phyloP scores from a whole-genome alignment of 2,797 vertebrate species.

The Schizopygopsis pylzovi region DNA sequence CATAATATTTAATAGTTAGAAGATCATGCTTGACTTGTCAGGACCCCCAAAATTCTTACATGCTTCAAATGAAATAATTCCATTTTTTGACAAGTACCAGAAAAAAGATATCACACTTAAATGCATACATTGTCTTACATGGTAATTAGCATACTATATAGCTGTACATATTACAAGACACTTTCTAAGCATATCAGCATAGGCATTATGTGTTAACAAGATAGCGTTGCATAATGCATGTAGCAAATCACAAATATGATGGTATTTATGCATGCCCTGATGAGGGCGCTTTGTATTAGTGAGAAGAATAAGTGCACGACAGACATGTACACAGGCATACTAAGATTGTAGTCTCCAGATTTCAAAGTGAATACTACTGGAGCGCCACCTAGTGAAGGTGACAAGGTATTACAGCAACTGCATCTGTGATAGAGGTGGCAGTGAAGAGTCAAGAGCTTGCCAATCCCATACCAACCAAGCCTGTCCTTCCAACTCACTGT shows the following conservation, averaged over 20 bases:
- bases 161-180: slow-evolving; percentile 76
- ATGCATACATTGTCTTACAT: slow-evolving; percentile 74
- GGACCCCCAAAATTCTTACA: slow-evolving; percentile 8
- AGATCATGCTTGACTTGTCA: slow-evolving; percentile 30
- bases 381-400: slow-evolving; percentile 49
- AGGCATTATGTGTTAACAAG: slow-evolving; percentile 68
- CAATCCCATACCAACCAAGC: not conserved
- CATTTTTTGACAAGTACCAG: slow-evolving; percentile 69
- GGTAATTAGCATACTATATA: slow-evolving; percentile 75
- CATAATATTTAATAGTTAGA: slow-evolving; percentile 10
- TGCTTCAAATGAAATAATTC: slow-evolving; percentile 64
- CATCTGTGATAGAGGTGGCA: slow-evolving; percentile 27
- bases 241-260: slow-evolving; percentile 47
- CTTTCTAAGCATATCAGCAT: slow-evolving; percentile 67
- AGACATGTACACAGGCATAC: slow-evolving; percentile 25
- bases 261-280: slow-evolving; percentile 1
- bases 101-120: slow-evolving; percentile 73
- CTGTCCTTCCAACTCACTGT: slow-evolving; percentile 24
- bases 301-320: slow-evolving; percentile 4
- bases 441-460: slow-evolving; percentile 38
- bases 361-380: slow-evolving; percentile 18
- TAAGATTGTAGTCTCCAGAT: not conserved
- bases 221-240: slow-evolving; percentile 66
- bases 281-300: slow-evolving; percentile 21
- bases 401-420: slow-evolving; percentile 36